A percentile compares a stretch with the other conserved stretches of the same genome.
These are phyloP conservation scores for Hormaphis cornu DNA, from an alignment of 1,140 invertebrate species.

Conservation along the genomic window DNA sequence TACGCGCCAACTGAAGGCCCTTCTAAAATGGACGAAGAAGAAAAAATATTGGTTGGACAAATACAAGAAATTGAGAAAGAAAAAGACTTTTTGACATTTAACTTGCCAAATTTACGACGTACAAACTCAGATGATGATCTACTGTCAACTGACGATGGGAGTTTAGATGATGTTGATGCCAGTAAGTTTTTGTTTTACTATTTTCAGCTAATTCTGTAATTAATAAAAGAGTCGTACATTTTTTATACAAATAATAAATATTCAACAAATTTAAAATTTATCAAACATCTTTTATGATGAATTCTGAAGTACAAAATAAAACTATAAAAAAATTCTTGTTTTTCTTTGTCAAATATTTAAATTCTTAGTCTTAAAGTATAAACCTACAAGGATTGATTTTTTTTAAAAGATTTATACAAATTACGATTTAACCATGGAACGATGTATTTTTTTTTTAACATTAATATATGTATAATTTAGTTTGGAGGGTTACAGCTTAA, in stretches of 20 bases:
- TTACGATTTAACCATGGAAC: too few species aligned
- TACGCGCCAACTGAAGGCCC: slow-evolving; percentile 49
- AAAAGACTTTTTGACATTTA: slow-evolving; percentile 69
- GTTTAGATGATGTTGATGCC: slow-evolving; percentile 49
- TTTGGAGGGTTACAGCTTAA: too few species aligned
- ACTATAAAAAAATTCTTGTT: too few species aligned
- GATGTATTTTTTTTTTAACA: too few species aligned
- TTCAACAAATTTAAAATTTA: background rate
- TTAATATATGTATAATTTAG: too few species aligned
- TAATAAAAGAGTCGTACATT: background rate
- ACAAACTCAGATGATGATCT: slow-evolving; percentile 76
- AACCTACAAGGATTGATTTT: too few species aligned
- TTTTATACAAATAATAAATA: background rate
- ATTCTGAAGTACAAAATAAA: too few species aligned
- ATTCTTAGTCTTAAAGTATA: too few species aligned
- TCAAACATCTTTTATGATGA: background rate
- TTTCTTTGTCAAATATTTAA: too few species aligned
- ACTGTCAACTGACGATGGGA: slow-evolving; percentile 55
- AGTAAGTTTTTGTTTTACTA: background rate
- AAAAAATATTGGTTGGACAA: slow-evolving; percentile 58
- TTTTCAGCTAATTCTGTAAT: background rate
- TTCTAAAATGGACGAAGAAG: slow-evolving; percentile 50
- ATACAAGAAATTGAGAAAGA: slow-evolving; percentile 67
- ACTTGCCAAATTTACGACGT: slow-evolving; percentile 64
- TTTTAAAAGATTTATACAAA: too few species aligned